A percentile compares a stretch with the other conserved stretches of the same genome.
phyloP scores from a whole-genome alignment of 2,113 vertebrate genomes.

The Hystrix brachyura region DNA sequence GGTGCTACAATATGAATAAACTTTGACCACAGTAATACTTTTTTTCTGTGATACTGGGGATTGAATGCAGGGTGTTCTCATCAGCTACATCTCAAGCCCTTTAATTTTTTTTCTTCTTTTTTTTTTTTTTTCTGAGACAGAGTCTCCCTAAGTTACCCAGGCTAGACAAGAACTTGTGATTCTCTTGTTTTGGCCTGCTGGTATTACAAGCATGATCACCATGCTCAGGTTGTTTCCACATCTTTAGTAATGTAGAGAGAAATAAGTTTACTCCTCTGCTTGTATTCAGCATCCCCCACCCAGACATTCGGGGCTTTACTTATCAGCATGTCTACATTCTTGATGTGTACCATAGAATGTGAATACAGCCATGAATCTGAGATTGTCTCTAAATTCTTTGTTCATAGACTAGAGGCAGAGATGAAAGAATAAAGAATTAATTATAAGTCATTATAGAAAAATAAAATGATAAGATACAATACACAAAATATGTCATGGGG shows the following conservation, averaged over 20 bases:
- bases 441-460: not conserved
- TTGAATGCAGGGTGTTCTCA: not conserved
- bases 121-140: not conserved
- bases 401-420: not conserved
- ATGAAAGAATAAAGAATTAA: not conserved
- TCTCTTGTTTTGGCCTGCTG: not conserved
- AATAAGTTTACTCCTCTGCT: not conserved
- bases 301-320: not conserved
- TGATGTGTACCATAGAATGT: not conserved
- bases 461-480: not conserved
- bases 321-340: not conserved
- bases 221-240: not conserved
- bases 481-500: not conserved
- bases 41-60: not conserved
- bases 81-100: not conserved
- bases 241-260: not conserved
- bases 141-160: not conserved
- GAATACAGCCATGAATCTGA: not conserved
- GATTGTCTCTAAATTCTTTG: not conserved
- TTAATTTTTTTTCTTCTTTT: not conserved
- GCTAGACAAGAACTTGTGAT: not conserved
- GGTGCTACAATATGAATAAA: not conserved
- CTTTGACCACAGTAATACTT: not conserved
- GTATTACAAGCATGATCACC: not conserved
- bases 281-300: not conserved